Evolutionary conservation across 2,888 invertebrate species (phyloP).

Genomic region (Archips crataeganus): DNA sequence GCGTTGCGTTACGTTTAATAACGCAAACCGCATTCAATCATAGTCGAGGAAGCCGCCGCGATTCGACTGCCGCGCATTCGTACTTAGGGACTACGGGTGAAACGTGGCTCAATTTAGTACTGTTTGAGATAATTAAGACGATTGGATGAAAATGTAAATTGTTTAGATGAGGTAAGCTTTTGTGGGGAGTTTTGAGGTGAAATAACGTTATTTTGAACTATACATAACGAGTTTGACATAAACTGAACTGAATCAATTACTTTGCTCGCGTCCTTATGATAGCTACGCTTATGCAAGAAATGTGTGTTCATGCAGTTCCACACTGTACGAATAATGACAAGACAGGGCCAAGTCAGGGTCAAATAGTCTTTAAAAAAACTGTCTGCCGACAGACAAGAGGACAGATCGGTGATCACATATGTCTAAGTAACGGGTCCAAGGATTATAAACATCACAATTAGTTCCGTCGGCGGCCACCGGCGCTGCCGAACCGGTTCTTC

Average conservation of each 20-base stretch:
- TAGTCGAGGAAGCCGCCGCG: slow-evolving; percentile 70
- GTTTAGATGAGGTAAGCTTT: slow-evolving; percentile 4
- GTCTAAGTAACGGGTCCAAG: slow-evolving; percentile 8
- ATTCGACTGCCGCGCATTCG: slow-evolving; percentile 71
- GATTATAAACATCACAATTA: slow-evolving; percentile 58
- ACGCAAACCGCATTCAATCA: slow-evolving; percentile 77
- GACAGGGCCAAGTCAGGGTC: too few species aligned
- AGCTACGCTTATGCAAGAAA: too few species aligned
- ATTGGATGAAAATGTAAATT: not conserved
- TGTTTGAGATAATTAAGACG: slow-evolving; percentile 5
- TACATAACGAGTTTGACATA: not conserved
- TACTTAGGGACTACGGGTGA: slow-evolving; percentile 6
- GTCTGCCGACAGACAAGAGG: slow-evolving; percentile 1
- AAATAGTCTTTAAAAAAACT: not conserved
- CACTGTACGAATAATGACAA: too few species aligned
- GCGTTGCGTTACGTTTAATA: slow-evolving; percentile 63
- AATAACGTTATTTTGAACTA: not conserved
- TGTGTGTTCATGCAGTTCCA: not conserved
- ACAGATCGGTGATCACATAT: not conserved
- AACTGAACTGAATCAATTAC: not conserved
- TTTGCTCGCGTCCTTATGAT: too few species aligned
- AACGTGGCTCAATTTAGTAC: not conserved
- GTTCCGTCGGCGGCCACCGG: slow-evolving; percentile 68
- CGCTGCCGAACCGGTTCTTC: slow-evolving; percentile 51
- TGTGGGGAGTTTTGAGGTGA: not conserved